Evolutionary conservation across 2,888 invertebrate genomes (phyloP).

Genomic region (Sarcophaga rosellei): DNA sequence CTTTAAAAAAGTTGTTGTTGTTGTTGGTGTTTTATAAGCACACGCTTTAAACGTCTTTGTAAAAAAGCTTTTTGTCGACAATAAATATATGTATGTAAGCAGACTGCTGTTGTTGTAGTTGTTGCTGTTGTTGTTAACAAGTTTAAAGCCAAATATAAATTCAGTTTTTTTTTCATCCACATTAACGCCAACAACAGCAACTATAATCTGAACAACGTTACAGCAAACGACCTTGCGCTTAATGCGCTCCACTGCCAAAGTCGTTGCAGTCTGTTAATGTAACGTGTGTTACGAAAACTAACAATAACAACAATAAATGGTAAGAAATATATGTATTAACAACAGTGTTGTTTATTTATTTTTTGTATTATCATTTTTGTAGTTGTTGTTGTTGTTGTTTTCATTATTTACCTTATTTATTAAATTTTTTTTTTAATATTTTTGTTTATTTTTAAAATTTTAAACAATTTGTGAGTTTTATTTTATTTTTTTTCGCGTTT

Average conservation of each 20-base stretch:
- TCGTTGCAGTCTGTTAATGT: conserved; percentile 67
- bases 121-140: conserved; percentile 35
- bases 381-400: neutral
- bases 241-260: conserved; percentile 72
- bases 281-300: conserved; percentile 18
- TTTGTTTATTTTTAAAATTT: neutral
- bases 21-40: conserved; percentile 1
- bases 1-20: neutral
- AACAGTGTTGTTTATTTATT: neutral
- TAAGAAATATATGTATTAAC: neutral
- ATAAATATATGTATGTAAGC: neutral
- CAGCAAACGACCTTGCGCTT: conserved; percentile 75
- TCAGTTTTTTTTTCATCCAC: neutral
- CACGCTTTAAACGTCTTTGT: conserved; percentile 2
- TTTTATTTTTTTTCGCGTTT: neutral
- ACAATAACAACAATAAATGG: conserved; percentile 8
- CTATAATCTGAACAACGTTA: conserved; percentile 54
- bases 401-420: neutral
- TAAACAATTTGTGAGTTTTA: neutral
- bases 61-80: conserved; percentile 7
- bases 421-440: neutral
- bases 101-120: neutral
- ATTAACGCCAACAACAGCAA: conserved; percentile 11
- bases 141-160: conserved; percentile 45
- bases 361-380: neutral